Evolutionary conservation across 2,797 vertebrate genomes (phyloP).

Genomic region (Triplophysa yarkandensis): DNA sequence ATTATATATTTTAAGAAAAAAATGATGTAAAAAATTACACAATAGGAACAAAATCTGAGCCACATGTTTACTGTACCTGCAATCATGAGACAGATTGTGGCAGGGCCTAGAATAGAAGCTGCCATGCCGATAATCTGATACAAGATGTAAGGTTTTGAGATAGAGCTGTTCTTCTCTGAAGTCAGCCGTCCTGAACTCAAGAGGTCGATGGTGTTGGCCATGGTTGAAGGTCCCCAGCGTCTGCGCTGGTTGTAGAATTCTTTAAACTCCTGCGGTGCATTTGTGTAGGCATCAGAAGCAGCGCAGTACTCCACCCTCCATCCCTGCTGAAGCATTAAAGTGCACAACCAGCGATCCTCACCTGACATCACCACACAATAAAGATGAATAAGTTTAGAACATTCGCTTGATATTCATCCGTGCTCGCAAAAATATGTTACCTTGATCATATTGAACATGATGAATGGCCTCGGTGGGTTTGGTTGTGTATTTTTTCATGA

Average conservation of each 20-base stretch:
- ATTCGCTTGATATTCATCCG: not conserved
- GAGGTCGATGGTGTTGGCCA: constrained; percentile 73
- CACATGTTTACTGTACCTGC: constrained; percentile 72
- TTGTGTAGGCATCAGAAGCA: constrained; percentile 78
- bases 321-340: constrained; percentile 76
- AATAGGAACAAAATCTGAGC: not conserved
- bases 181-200: constrained; percentile 60
- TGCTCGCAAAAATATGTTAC: constrained; percentile 56
- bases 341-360: constrained; percentile 80
- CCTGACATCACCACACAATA: constrained; percentile 58
- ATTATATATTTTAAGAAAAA: not conserved
- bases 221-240: constrained; percentile 77
- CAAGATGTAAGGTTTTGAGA: constrained; percentile 73
- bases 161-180: constrained; percentile 67
- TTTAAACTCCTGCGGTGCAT: constrained; percentile 75
- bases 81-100: constrained; percentile 73
- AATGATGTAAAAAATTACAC: not conserved
- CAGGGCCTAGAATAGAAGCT: constrained; percentile 68
- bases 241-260: constrained; percentile 79
- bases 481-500: constrained; percentile 75
- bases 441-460: constrained; percentile 77
- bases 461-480: constrained; percentile 67
- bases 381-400: not conserved
- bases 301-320: constrained; percentile 80
- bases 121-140: constrained; percentile 71